These are phyloP conservation scores for Taurulus bubalis DNA, from an alignment of 2,113 vertebrate genomes.

Conservation along the genomic window DNA sequence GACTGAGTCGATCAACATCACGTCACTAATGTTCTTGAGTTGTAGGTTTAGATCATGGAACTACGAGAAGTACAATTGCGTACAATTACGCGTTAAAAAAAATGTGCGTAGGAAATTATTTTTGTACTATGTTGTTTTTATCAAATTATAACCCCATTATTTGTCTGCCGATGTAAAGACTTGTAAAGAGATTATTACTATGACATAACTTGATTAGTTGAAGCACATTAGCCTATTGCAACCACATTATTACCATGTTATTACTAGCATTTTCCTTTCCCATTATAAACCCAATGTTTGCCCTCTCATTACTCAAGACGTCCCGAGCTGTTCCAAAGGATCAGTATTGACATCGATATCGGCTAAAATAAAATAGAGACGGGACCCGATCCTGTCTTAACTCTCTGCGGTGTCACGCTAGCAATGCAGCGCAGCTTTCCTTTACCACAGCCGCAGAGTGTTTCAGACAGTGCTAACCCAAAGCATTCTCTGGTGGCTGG, in stretches of 20 bases:
- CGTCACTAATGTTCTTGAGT: background rate
- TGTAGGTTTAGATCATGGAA: background rate
- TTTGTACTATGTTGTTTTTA: background rate
- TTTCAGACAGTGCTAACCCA: too few species aligned
- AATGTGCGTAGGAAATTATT: background rate
- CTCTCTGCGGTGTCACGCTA: too few species aligned
- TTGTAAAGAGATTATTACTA: background rate
- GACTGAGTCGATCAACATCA: background rate
- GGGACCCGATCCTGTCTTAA: background rate
- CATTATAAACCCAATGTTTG: background rate
- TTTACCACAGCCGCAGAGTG: too few species aligned
- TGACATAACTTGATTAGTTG: background rate
- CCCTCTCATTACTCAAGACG: background rate
- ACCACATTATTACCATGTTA: background rate
- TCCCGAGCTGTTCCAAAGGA: background rate
- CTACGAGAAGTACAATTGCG: background rate
- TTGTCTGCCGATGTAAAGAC: background rate
- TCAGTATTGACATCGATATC: background rate
- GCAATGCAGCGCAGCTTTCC: too few species aligned
- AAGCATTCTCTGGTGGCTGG: background rate
- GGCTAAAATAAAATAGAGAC: background rate
- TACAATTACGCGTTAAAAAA: background rate
- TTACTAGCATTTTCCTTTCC: background rate
- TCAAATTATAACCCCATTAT: background rate
- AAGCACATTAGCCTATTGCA: background rate